Evolutionary conservation across 1,140 invertebrate species (phyloP).

Genomic region (Drosophila repleta): DNA sequence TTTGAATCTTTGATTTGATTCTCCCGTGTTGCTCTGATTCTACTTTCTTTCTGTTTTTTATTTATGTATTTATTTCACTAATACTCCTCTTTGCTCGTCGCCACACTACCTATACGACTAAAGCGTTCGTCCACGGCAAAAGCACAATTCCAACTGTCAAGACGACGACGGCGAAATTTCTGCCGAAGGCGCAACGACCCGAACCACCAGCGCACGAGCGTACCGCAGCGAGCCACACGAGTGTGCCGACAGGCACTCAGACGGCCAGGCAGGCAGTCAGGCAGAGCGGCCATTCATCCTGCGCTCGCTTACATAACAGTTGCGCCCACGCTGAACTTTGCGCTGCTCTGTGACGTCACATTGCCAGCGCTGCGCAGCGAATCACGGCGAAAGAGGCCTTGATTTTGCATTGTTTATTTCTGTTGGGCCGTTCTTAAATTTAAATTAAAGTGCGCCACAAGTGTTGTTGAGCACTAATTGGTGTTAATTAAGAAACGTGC

Average conservation of each 20-base stretch:
- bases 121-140: constrained; percentile 60
- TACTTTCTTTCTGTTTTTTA: constrained; percentile 24
- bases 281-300: constrained; percentile 39
- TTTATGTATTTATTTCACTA: too few relatives aligned
- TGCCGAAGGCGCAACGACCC: constrained; percentile 21
- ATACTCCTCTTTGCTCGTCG: constrained; percentile 30
- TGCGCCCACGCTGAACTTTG: constrained; percentile 14
- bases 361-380: constrained; percentile 13
- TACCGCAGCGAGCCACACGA: constrained; percentile 18
- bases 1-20: constrained; percentile 15
- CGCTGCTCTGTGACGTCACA: constrained; percentile 60
- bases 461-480: constrained; percentile 56
- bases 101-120: constrained; percentile 46
- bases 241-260: neutral
- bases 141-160: constrained; percentile 70
- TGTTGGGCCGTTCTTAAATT: constrained; percentile 7
- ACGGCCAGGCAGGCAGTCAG: neutral
- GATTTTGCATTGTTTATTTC: constrained; percentile 28
- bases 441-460: constrained; percentile 71
- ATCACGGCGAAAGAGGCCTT: constrained; percentile 21
- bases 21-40: constrained; percentile 38
- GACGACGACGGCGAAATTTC: constrained; percentile 45
- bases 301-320: constrained; percentile 58
- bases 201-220: neutral
- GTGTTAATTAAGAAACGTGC: constrained; percentile 53